phyloP scores from a whole-genome alignment of 2,888 invertebrate species.

The Amphipyra tragopoginis region DNA sequence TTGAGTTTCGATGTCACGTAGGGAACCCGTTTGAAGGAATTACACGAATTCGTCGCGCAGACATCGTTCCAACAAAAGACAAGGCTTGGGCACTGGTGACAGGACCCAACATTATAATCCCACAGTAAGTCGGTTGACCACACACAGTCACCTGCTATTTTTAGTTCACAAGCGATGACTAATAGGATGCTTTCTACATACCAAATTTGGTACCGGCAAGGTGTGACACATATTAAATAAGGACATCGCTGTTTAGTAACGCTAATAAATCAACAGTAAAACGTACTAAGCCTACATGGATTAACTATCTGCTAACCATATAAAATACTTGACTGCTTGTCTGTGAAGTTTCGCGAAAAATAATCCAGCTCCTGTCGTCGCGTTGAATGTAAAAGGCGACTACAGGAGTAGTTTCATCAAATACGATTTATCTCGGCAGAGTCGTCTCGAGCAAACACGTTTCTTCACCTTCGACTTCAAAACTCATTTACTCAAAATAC shows the following conservation, averaged over 20 bases:
- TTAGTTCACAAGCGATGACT: constrained; percentile 36
- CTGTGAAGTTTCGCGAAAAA: neutral
- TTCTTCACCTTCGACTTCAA: too few species aligned
- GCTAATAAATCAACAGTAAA: constrained; percentile 46
- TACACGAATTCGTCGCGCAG: too few species aligned
- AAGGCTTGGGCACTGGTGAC: too few species aligned
- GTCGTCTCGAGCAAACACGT: too few species aligned
- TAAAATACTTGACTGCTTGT: neutral
- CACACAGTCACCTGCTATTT: constrained; percentile 27
- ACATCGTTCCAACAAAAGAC: too few species aligned
- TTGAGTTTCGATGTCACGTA: too few species aligned
- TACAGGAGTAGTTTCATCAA: too few species aligned
- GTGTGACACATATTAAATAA: constrained; percentile 49
- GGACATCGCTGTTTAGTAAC: constrained; percentile 24
- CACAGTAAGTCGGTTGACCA: constrained; percentile 12
- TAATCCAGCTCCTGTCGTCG: too few species aligned
- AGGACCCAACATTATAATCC: neutral
- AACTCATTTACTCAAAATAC: too few species aligned
- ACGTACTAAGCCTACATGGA: constrained; percentile 13
- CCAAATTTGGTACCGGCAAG: constrained; percentile 49
- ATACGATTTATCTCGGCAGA: too few species aligned
- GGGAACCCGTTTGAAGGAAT: too few species aligned
- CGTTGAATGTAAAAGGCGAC: too few species aligned
- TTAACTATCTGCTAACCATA: neutral
- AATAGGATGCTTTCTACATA: constrained; percentile 51